These are phyloP conservation scores for Eupithecia abbreviata DNA, from an alignment of 2,888 invertebrate genomes.

Conservation along the genomic window DNA sequence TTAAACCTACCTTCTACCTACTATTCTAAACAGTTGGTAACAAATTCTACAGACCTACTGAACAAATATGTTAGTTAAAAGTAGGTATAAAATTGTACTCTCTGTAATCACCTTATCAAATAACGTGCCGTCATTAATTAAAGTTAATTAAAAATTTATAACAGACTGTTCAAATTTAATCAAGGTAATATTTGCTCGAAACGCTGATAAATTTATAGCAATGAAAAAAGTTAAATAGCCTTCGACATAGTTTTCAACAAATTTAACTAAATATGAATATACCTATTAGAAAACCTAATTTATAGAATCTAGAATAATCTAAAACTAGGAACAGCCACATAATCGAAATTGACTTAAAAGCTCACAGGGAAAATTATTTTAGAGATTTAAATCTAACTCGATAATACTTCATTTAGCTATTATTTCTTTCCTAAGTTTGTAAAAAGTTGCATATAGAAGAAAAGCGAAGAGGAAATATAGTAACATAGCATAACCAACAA, in stretches of 20 bases:
- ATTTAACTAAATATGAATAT: slow-evolving; percentile 16
- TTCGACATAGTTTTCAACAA: background rate
- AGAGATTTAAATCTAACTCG: slow-evolving; percentile 9
- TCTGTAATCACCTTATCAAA: slow-evolving; percentile 5
- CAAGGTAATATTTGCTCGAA: background rate
- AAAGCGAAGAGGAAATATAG: background rate
- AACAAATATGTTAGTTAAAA: slow-evolving; percentile 1
- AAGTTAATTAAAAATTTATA: slow-evolving; percentile 6
- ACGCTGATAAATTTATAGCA: slow-evolving; percentile 5
- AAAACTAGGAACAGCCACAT: slow-evolving; percentile 15
- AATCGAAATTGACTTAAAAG: slow-evolving; percentile 27
- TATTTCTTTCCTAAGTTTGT: background rate
- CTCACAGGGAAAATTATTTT: slow-evolving; percentile 14
- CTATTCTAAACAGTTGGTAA: slow-evolving; percentile 6
- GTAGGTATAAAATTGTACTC: background rate
- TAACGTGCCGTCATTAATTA: background rate
- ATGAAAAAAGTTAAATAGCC: background rate
- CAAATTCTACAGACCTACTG: slow-evolving; percentile 8
- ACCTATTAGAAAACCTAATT: slow-evolving; percentile 9
- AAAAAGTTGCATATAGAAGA: background rate
- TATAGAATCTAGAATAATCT: background rate
- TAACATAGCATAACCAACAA: background rate
- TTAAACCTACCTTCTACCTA: background rate
- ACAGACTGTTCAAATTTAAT: slow-evolving; percentile 7
- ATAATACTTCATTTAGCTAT: background rate